Evolutionary conservation across 2,797 vertebrate genomes (phyloP), one percentile per base, ranked within the genome.

Genomic region (Silurus lanzhouensis): DNA sequence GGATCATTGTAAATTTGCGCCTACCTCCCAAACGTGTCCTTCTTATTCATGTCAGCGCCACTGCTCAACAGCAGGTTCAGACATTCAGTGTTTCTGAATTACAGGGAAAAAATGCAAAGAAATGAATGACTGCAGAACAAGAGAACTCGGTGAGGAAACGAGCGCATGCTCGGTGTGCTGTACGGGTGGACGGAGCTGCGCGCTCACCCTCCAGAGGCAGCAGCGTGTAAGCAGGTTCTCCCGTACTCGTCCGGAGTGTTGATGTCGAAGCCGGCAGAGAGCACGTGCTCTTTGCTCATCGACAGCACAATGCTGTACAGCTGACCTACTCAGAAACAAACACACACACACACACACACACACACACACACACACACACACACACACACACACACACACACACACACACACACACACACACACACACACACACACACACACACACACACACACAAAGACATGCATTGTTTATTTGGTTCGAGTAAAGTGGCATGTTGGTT

Each of bases 251-350:
- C 98, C 87, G 98, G 97, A 64, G 96, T 99, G 94, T 99, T 99
- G 93, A 99, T 99, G 95, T 99, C 98, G 92, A 99, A 99, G 93
- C 98, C 98, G 88, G 98, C 98, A 0, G 97, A 99, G 90, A 99
- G 97, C 90, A 99, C 97, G 3, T 99, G 98, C 95, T 99, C 98
- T 14, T 99, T 99, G 94, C 98, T 99, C 95, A 99, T 97, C 67
- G 98, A 99, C 91, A 98, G 98, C 90, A 99, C 98, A 85, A 99
- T 99, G 93, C 98, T 99, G 93, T 99, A 99, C 95, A 98, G 96
- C 97, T 99, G 98, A 97, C 98, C 98, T 99, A 91, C 6, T 55
- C 0, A n/a, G 8, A 38, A 27, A 68, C 67, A 60, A 15, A 60
- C 58, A 60, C 15, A 60, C 58, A 60, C 58, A 31, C 31, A 31